A percentile compares a stretch with the other conserved stretches of the same genome.
phyloP scores from a whole-genome alignment of 2,888 invertebrate genomes.

The Nephrotoma appendiculata region DNA sequence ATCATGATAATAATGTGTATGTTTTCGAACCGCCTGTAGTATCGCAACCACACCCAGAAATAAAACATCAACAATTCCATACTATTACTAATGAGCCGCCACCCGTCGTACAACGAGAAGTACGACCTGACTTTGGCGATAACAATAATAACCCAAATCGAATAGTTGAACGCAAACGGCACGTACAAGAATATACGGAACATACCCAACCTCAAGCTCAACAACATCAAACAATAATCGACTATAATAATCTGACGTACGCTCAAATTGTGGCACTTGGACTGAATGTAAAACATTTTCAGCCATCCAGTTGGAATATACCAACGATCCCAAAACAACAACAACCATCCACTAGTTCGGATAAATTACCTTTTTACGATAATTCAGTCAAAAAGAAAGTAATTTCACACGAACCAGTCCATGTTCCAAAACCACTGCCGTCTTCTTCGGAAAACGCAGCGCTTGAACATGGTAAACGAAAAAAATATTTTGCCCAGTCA shows the following conservation, averaged over 20 bases:
- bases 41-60: not conserved
- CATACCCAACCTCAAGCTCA: conserved; percentile 8
- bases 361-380: conserved; percentile 18
- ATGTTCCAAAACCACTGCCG: not conserved
- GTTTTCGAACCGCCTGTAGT: conserved; percentile 12
- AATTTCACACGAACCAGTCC: not conserved
- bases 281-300: conserved; percentile 34
- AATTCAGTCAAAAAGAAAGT: conserved; percentile 20
- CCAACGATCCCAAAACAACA: conserved; percentile 12
- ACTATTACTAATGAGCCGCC: not conserved
- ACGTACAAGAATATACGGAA: not conserved
- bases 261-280: conserved; percentile 58
- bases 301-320: conserved; percentile 38
- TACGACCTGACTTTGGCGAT: not conserved
- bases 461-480: not conserved
- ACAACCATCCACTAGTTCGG: conserved; percentile 20
- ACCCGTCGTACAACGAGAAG: not conserved
- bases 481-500: not conserved
- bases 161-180: not conserved
- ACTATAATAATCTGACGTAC: conserved; percentile 38
- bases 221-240: conserved; percentile 6
- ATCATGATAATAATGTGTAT: conserved; percentile 10
- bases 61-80: not conserved
- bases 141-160: not conserved
- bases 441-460: not conserved